Conservation (phyloP, 2,113 vertebrate genomes). For the Odobenus rosmarus region DNA sequence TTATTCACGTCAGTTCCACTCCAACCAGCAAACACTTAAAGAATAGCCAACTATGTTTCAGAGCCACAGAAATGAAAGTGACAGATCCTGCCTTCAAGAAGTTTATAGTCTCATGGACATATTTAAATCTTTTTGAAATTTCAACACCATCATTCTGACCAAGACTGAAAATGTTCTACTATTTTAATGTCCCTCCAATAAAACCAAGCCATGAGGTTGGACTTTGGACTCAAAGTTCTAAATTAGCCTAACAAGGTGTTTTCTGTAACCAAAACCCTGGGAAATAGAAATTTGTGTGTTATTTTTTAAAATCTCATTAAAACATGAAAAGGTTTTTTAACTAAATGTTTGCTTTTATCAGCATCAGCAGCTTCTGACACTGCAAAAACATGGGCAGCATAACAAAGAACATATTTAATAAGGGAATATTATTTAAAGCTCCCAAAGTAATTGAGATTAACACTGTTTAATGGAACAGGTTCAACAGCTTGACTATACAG, state of each 20-base stretch:
- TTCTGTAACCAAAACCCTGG: not conserved
- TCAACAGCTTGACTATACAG: constrained; percentile 28
- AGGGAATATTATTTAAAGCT: constrained; percentile 66
- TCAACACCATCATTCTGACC: not conserved
- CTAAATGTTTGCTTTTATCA: constrained; percentile 53
- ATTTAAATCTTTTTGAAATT: constrained; percentile 35
- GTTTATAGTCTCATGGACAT: not conserved
- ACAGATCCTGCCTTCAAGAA: not conserved
- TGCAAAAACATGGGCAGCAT: constrained; percentile 44
- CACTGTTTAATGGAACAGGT: constrained; percentile 41
- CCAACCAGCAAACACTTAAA: not conserved
- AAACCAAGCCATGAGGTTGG: constrained; percentile 7
- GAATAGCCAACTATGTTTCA: not conserved
- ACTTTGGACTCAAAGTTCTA: constrained; percentile 23
- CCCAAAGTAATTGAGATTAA: constrained; percentile 72
- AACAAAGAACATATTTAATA: constrained; percentile 62
- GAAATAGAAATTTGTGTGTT: constrained; percentile 25
- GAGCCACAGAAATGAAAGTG: not conserved
- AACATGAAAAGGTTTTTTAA: constrained; percentile 21
- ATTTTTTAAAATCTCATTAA: constrained; percentile 44
- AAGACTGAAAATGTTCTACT: constrained; percentile 31
- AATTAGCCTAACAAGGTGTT: constrained; percentile 29
- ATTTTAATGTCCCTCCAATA: not conserved
- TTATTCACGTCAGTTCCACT: not conserved
- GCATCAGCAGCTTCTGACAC: not conserved